A percentile compares a stretch with the other conserved stretches of the same genome.
Conservation (phyloP, 2,113 vertebrate genomes). For the Labeo rohita region DNA sequence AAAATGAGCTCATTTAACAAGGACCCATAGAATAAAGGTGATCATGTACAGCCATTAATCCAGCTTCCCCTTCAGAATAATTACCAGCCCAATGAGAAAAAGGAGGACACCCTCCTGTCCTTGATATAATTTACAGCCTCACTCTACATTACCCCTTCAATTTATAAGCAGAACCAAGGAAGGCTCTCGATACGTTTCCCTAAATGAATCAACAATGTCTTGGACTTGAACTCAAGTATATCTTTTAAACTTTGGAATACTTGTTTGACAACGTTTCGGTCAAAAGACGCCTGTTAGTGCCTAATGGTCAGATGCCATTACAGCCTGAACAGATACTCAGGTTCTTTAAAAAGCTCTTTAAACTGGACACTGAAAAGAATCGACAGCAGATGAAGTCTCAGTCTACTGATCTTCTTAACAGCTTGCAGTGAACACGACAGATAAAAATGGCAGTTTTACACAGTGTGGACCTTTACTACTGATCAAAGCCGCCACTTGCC, state of each 20-base stretch:
- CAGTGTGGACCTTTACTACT: conserved; percentile 40
- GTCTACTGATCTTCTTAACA: conserved; percentile 60
- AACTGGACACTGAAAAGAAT: conserved; percentile 61
- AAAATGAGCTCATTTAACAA: neutral
- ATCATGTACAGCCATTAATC: neutral
- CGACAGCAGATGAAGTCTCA: conserved; percentile 56
- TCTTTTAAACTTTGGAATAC: neutral
- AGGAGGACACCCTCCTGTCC: neutral
- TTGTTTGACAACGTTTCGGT: neutral
- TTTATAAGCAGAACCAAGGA: neutral
- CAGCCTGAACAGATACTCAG: conserved; percentile 6
- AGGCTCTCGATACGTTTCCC: neutral
- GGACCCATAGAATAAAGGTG: conserved; percentile 50
- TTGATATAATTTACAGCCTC: conserved; percentile 24
- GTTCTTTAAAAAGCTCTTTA: conserved; percentile 35
- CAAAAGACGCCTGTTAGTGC: neutral
- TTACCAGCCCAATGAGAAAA: conserved; percentile 26
- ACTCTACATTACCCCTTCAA: neutral
- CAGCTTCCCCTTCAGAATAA: neutral
- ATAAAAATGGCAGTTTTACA: conserved; percentile 50
- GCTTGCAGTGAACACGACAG: conserved; percentile 53
- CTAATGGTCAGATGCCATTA: neutral
- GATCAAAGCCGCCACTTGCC: conserved; percentile 52
- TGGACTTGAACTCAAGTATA: neutral
- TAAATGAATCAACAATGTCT: neutral